A percentile compares a stretch with the other conserved stretches of the same genome.
These are phyloP conservation scores for Euwallacea fornicatus DNA, from an alignment of 1,140 invertebrate species.

Conservation along the genomic window DNA sequence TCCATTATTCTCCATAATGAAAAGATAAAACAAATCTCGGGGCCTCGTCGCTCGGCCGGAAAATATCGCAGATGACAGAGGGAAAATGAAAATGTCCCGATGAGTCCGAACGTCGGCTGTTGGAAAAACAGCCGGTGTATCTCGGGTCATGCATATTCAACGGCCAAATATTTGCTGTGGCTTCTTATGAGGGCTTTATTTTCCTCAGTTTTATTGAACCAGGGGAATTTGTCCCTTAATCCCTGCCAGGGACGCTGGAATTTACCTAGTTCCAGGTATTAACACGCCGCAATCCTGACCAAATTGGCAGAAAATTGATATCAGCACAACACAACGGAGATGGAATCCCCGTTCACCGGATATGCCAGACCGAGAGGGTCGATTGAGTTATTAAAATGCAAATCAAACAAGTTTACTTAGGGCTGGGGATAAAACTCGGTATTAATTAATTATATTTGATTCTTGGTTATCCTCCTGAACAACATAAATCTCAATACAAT, in stretches of 20 bases:
- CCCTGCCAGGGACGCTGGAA: no score
- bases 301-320: conserved; percentile 56
- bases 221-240: no score
- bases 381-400: conserved; percentile 54
- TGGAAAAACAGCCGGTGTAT: conserved; percentile 51
- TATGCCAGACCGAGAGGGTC: conserved; percentile 24
- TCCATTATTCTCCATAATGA: conserved; percentile 18
- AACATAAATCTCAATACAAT: no score
- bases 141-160: conserved; percentile 49
- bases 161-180: conserved; percentile 49
- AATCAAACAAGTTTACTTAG: conserved; percentile 51
- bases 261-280: neutral
- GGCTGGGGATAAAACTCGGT: conserved; percentile 38
- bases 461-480: no score
- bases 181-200: conserved; percentile 39
- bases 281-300: conserved; percentile 48
- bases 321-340: conserved; percentile 42
- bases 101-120: conserved; percentile 29
- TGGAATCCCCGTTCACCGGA: conserved; percentile 21
- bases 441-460: conserved; percentile 10
- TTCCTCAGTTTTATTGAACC: no score
- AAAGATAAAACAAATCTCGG: conserved; percentile 21
- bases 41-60: conserved; percentile 4
- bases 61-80: conserved; percentile 28
- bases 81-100: conserved; percentile 33